Percentiles rank a stretch among this genome's conserved stretches.
Evolutionary conservation across 2,888 invertebrate species (phyloP).

Genomic region (Capitulum mitella): DNA sequence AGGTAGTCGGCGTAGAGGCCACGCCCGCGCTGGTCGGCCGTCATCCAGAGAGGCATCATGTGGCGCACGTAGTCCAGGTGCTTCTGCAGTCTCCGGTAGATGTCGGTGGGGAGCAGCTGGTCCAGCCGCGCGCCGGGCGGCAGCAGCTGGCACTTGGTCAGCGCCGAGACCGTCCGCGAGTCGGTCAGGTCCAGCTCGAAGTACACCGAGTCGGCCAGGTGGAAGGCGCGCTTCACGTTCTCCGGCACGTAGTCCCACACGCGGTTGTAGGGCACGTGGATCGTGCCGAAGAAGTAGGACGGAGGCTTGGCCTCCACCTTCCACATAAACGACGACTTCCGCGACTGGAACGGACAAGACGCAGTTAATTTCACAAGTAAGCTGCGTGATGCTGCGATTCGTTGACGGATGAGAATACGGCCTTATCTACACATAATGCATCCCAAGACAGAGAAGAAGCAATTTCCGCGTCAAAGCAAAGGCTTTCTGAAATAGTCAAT

Average conservation of each 20-base stretch:
- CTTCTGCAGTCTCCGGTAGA: constrained; percentile 46
- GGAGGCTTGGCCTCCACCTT: constrained; percentile 38
- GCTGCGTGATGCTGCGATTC: too few relatives aligned
- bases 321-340: constrained; percentile 37
- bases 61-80: constrained; percentile 46
- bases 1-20: constrained; percentile 48
- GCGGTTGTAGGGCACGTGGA: constrained; percentile 52
- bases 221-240: constrained; percentile 49
- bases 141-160: constrained; percentile 48
- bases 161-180: constrained; percentile 45
- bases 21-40: constrained; percentile 42
- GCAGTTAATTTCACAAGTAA: too few relatives aligned
- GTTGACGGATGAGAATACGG: too few relatives aligned
- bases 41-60: constrained; percentile 47
- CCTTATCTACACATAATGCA: too few relatives aligned
- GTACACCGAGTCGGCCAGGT: constrained; percentile 46
- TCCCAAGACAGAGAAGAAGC: too few relatives aligned
- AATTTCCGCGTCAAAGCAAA: too few relatives aligned
- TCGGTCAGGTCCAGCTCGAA: constrained; percentile 52
- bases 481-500: too few relatives aligned
- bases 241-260: constrained; percentile 51
- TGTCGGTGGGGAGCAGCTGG: constrained; percentile 44
- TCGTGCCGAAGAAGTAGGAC: constrained; percentile 52
- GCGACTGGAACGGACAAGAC: neutral
- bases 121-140: constrained; percentile 41